A percentile compares a stretch with the other conserved stretches of the same genome.
Conservation (phyloP, 2,888 invertebrate genomes). For the Ommatoiulus sabulosus region DNA sequence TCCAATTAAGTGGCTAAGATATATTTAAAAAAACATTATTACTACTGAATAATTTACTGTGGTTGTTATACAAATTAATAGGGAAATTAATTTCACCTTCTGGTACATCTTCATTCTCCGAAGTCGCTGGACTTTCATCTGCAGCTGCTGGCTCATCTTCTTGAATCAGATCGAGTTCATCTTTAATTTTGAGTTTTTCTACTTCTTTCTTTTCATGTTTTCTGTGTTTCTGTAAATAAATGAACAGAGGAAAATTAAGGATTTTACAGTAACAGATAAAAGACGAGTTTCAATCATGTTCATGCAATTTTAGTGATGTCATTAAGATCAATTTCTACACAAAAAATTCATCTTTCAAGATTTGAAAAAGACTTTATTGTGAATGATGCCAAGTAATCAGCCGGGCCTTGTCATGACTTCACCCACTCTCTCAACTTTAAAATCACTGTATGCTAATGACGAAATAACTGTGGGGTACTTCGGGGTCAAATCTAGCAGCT, state of each 20-base stretch:
- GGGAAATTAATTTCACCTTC: constrained; percentile 48
- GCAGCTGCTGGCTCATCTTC: constrained; percentile 56
- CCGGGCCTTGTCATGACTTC: too few relatives aligned
- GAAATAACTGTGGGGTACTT: not conserved
- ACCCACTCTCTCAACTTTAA: not conserved
- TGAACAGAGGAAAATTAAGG: not conserved
- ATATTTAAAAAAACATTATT: too few relatives aligned
- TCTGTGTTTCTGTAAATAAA: constrained; percentile 52
- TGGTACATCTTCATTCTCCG: constrained; percentile 51
- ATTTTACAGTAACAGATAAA: too few relatives aligned
- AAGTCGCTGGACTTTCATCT: constrained; percentile 35
- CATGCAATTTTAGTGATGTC: too few relatives aligned
- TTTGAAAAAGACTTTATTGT: too few relatives aligned
- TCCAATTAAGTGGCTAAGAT: too few relatives aligned
- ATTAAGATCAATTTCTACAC: too few relatives aligned
- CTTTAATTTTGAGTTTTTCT: constrained; percentile 50
- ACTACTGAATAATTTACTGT: too few relatives aligned
- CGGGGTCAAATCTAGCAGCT: not conserved
- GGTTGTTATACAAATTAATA: too few relatives aligned
- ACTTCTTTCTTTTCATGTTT: constrained; percentile 52
- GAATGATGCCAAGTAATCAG: too few relatives aligned
- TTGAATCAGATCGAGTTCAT: constrained; percentile 58
- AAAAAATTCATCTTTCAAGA: too few relatives aligned
- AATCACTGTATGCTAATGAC: not conserved
- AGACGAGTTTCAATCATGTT: too few relatives aligned